phyloP scores from a whole-genome alignment of 2,797 vertebrate species.

The Tenualosa thibaudeaui region DNA sequence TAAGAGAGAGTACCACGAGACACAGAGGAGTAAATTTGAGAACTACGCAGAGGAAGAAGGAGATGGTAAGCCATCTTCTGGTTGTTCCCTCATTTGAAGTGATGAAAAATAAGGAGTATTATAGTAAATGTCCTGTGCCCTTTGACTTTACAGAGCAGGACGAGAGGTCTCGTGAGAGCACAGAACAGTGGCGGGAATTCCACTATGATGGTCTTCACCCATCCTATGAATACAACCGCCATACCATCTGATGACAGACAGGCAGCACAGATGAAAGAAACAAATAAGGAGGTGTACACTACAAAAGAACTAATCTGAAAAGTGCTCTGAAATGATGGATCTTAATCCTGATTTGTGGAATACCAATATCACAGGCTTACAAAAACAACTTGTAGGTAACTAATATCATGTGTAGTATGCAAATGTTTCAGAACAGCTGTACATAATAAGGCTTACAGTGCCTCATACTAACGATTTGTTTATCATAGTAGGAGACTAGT shows the following conservation, averaged over 20 bases:
- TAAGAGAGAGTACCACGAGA: slow-evolving; percentile 78
- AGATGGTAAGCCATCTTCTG: slow-evolving; percentile 72
- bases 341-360: not conserved
- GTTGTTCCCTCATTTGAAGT: not conserved
- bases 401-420: not conserved
- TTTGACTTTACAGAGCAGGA: slow-evolving; percentile 74
- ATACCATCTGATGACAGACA: slow-evolving; percentile 60
- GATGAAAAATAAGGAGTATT: not conserved
- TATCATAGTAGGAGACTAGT: not conserved
- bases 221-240: slow-evolving; percentile 75
- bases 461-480: not conserved
- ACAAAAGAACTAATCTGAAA: not conserved
- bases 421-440: not conserved
- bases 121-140: not conserved
- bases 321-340: not conserved
- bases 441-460: not conserved
- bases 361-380: not conserved
- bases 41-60: slow-evolving; percentile 79
- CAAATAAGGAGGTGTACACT: not conserved
- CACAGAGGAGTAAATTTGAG: slow-evolving; percentile 78
- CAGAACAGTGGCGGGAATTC: slow-evolving; percentile 84
- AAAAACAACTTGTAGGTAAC: not conserved
- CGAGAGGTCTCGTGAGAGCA: slow-evolving; percentile 75
- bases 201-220: slow-evolving; percentile 83
- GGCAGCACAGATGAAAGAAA: not conserved